phyloP scores from a whole-genome alignment of 2,113 vertebrate genomes.

The Nasalis larvatus region DNA sequence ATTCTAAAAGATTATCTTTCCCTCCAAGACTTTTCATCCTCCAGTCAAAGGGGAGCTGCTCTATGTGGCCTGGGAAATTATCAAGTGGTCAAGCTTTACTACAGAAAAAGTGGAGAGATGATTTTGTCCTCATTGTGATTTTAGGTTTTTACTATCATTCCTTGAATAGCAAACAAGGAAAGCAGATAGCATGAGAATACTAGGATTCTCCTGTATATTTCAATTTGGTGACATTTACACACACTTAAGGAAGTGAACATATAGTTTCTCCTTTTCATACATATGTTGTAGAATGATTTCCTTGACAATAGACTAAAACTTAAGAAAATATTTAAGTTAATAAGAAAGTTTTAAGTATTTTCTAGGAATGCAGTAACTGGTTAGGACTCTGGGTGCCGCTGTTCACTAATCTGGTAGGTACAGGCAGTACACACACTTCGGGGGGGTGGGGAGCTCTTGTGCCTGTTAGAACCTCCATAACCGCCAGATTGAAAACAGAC shows the following conservation, averaged over 20 bases:
- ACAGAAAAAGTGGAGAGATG: neutral
- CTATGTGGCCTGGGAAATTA: neutral
- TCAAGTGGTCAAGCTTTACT: neutral
- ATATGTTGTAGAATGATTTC: neutral
- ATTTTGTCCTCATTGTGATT: neutral
- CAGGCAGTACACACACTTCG: too few relatives aligned
- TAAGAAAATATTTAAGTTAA: neutral
- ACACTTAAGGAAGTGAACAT: neutral
- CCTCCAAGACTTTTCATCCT: neutral
- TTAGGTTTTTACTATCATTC: neutral
- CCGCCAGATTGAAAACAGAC: neutral
- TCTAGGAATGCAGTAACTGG: slow-evolving; percentile 57
- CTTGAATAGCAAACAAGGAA: neutral
- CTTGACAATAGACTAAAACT: slow-evolving; percentile 7
- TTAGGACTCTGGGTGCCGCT: slow-evolving; percentile 74
- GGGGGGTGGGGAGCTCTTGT: neutral
- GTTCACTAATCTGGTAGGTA: slow-evolving; percentile 61
- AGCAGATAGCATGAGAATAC: neutral
- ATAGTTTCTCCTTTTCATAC: slow-evolving; percentile 9
- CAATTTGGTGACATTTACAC: neutral
- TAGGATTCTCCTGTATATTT: neutral
- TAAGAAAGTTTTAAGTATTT: neutral
- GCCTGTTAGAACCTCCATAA: neutral
- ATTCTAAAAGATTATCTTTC: neutral
- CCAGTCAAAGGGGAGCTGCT: neutral